Conservation (phyloP, 1,140 invertebrate genomes). For the Zaprionus lachaisei region DNA sequence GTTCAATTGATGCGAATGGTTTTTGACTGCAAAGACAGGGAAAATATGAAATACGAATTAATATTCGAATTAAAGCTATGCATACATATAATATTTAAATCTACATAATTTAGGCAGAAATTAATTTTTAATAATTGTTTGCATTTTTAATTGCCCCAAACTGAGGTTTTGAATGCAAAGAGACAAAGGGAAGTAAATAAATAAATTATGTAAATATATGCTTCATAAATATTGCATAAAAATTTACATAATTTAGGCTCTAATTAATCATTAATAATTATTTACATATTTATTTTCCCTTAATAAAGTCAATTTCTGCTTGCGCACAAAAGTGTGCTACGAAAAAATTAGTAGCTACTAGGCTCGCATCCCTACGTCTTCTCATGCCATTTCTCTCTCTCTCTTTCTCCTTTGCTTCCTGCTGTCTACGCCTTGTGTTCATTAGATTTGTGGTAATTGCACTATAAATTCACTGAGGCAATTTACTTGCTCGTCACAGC, state of each 20-base stretch:
- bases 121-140: neutral
- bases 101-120: neutral
- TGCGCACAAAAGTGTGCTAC: slow-evolving; percentile 37
- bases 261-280: neutral
- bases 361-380: neutral
- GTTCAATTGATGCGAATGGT: slow-evolving; percentile 7
- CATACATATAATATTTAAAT: neutral
- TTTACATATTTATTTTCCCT: neutral
- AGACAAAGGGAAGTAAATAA: neutral
- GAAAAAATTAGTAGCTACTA: slow-evolving; percentile 7
- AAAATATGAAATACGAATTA: neutral
- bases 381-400: neutral
- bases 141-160: neutral
- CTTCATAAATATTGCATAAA: neutral
- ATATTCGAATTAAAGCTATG: neutral
- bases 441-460: slow-evolving; percentile 77
- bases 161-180: neutral
- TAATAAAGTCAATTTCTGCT: slow-evolving; percentile 3
- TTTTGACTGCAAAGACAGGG: slow-evolving; percentile 39
- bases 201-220: neutral
- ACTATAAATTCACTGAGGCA: slow-evolving; percentile 76
- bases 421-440: slow-evolving; percentile 40
- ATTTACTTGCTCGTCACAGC: slow-evolving; percentile 72
- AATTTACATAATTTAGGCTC: neutral
- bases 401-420: neutral